phyloP scores from a whole-genome alignment of 2,797 vertebrate species.

The Coreius guichenoti region DNA sequence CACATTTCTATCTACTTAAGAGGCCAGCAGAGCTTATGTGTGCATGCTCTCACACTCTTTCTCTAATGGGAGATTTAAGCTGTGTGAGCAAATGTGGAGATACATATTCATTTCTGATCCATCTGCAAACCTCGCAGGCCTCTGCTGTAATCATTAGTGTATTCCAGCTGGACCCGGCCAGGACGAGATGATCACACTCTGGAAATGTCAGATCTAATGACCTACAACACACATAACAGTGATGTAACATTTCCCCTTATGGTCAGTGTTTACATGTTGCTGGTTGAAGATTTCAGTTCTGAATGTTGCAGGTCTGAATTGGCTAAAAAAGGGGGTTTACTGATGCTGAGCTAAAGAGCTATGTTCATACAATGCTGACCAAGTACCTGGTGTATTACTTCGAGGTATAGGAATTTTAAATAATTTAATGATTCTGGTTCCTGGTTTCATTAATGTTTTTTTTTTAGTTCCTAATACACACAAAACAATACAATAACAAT shows the following conservation, averaged over 20 bases:
- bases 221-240: slow-evolving; percentile 27
- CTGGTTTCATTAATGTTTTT: background rate
- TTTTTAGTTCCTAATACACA: background rate
- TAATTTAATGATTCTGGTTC: background rate
- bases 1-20: slow-evolving; percentile 69
- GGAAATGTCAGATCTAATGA: slow-evolving; percentile 46
- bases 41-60: slow-evolving; percentile 19
- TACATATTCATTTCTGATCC: slow-evolving; percentile 61
- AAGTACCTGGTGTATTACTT: background rate
- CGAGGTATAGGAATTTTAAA: background rate
- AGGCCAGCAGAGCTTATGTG: slow-evolving; percentile 62
- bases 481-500: background rate
- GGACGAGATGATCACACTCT: slow-evolving; percentile 38
- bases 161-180: slow-evolving; percentile 44
- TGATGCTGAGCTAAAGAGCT: slow-evolving; percentile 1
- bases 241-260: slow-evolving; percentile 10
- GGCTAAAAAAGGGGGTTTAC: background rate
- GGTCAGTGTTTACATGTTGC: slow-evolving; percentile 28
- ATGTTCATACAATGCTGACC: background rate
- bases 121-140: slow-evolving; percentile 37
- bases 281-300: background rate
- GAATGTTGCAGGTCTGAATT: background rate
- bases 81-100: slow-evolving; percentile 48
- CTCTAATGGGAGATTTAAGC: slow-evolving; percentile 51
- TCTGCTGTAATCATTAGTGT: slow-evolving; percentile 50